Base-by-base conservation (phyloP, 2,113 vertebrate species). In the Xenopus borealis region DNA sequence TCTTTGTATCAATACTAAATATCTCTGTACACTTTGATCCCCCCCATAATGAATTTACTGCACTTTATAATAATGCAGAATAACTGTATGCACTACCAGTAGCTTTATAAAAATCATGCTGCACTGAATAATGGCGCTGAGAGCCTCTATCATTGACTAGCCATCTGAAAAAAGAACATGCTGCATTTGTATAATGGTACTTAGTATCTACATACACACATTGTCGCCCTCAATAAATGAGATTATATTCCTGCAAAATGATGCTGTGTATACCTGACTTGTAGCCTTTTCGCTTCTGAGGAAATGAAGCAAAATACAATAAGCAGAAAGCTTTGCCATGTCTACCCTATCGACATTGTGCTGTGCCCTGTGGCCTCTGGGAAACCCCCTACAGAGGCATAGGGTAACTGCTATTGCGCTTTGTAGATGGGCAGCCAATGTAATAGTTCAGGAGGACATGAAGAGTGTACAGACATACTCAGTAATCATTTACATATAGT, bases 391-490 rank as follows among this genome's bases (percentile, higher is more conserved):
- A 63, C 16, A 16, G 61, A 69, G 74, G 74, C 33, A 13, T 46
- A 69, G 74, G 74, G 74, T 55, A 44, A 70, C 59, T 76, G 66
- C 59, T 76, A 76, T 76, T 76, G 74, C 74, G 70, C 59, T 76
- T 62, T 76, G 74, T 76, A 66, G 73, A 76, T 47, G 59, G 74
- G 63, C 74, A 69, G 74, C 18, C 19, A 10, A 19, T 69, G 63
- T 19, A 55, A 63, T 76, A 46, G 33, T 23, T 20, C n/a, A 12
- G 33, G 50, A 57, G n/a, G 27, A 23, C 13, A 58, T 64, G 74
- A 40, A 70, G 66, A 75, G 74, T 69, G 74, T 76, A 76, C 64
- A 76, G 74, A 76, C 59, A 76, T 76, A 76, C 74, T 76, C 61
- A 70, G 74, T 57, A 70, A 59, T 70, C 27, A 63, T 69, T 63